These are phyloP conservation scores for Cromileptes altivelis DNA, from an alignment of 2,113 vertebrate genomes.

Conservation along the genomic window DNA sequence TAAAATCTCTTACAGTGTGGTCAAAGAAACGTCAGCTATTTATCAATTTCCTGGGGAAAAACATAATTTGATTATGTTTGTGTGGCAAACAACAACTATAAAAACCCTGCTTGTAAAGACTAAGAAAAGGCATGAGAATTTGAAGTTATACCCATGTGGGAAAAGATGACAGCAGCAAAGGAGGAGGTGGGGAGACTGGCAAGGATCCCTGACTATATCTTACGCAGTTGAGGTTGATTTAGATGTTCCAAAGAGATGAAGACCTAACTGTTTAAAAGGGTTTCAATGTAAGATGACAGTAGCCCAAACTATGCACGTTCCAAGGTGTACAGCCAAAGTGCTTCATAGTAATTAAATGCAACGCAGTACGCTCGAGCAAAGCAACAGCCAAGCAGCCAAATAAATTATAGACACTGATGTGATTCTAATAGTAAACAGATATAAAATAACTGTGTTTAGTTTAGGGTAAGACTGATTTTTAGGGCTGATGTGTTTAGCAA, in stretches of 20 bases:
- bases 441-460: conserved; percentile 45
- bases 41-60: conserved; percentile 66
- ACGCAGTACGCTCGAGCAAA: conserved; percentile 11
- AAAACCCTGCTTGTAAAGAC: background rate
- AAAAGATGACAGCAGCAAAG: conserved; percentile 8
- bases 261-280: conserved; percentile 24
- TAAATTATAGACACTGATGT: background rate
- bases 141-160: background rate
- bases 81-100: background rate
- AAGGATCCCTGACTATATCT: background rate
- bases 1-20: conserved; percentile 21
- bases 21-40: conserved; percentile 53
- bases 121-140: conserved; percentile 19
- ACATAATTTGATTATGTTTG: conserved; percentile 19
- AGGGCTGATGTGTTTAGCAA: conserved; percentile 41
- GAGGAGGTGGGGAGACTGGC: background rate
- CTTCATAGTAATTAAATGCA: conserved; percentile 40
- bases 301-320: background rate
- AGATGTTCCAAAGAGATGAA: conserved; percentile 14
- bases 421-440: conserved; percentile 26
- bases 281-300: conserved; percentile 18
- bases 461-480: background rate
- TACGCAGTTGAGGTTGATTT: conserved; percentile 11
- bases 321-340: conserved; percentile 8
- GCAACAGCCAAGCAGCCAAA: conserved; percentile 1